Evolutionary conservation across 2,113 vertebrate genomes (phyloP).

Genomic region (Aleadryas rufinucha): DNA sequence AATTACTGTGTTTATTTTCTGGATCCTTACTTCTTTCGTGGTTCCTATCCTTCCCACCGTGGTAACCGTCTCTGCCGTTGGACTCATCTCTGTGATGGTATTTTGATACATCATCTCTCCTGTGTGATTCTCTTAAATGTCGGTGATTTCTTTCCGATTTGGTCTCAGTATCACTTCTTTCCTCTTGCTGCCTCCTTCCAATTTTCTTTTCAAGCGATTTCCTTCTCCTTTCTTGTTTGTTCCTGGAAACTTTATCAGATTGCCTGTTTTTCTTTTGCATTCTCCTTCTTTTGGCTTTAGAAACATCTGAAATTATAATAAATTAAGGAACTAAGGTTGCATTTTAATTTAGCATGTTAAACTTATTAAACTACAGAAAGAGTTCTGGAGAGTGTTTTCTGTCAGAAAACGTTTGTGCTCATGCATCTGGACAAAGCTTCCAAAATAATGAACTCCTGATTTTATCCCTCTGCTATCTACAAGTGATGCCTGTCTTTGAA

Average conservation of each 20-base stretch:
- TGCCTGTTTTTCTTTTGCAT: conserved; percentile 65
- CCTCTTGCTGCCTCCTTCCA: conserved; percentile 52
- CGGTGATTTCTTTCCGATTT: conserved; percentile 62
- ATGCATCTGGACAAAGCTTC: not conserved
- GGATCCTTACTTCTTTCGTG: conserved; percentile 51
- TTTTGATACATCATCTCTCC: conserved; percentile 54
- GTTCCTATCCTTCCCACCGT: conserved; percentile 50
- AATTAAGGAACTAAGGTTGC: not conserved
- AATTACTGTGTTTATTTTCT: conserved; percentile 55
- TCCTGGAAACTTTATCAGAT: conserved; percentile 59
- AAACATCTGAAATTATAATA: conserved; percentile 59
- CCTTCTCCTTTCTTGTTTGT: conserved; percentile 59
- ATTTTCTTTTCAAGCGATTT: conserved; percentile 61
- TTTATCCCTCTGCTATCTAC: not conserved
- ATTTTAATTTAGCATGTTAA: not conserved
- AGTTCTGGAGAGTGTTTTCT: not conserved
- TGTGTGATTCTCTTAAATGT: conserved; percentile 31
- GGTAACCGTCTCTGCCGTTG: conserved; percentile 52
- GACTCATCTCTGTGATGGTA: conserved; percentile 43
- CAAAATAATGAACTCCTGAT: not conserved
- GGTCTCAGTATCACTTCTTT: conserved; percentile 61
- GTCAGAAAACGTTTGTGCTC: not conserved
- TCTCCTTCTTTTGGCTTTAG: conserved; percentile 70
- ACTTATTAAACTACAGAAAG: not conserved
- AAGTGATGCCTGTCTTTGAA: not conserved